Percentiles rank a stretch among this genome's conserved stretches.
These are phyloP conservation scores for Timema podura DNA, from an alignment of 2,888 invertebrate species.

Conservation along the genomic window DNA sequence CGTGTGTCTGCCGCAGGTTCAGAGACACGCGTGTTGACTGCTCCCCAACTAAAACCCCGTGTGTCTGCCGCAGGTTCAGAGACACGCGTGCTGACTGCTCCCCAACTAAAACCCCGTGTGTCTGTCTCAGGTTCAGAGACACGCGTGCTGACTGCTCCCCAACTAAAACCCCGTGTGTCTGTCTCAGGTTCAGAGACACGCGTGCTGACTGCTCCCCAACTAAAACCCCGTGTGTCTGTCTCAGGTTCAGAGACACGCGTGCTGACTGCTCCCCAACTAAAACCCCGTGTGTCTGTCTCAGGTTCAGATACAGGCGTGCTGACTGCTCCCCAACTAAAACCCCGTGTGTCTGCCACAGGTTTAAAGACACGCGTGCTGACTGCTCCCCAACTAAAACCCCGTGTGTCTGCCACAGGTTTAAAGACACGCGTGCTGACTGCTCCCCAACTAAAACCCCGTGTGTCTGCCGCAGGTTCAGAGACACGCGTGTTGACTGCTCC, in stretches of 20 bases:
- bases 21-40: constrained; percentile 58
- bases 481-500: constrained; percentile 48
- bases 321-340: no score
- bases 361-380: constrained; percentile 58
- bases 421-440: constrained; percentile 52
- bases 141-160: constrained; percentile 43
- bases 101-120: not conserved
- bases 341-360: constrained; percentile 49
- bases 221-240: not conserved
- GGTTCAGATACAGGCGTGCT: constrained; percentile 63
- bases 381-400: no score
- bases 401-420: constrained; percentile 55
- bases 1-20: constrained; percentile 55
- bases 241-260: constrained; percentile 76
- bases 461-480: constrained; percentile 64
- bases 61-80: constrained; percentile 61
- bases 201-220: no score
- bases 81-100: constrained; percentile 52
- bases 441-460: not conserved
- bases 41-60: not conserved
- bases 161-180: not conserved
- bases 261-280: no score
- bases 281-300: constrained; percentile 40
- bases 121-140: constrained; percentile 69
- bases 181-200: constrained; percentile 76